These are phyloP conservation scores for Sciaenops ocellatus DNA, from an alignment of 2,797 vertebrate genomes.

Conservation along the genomic window DNA sequence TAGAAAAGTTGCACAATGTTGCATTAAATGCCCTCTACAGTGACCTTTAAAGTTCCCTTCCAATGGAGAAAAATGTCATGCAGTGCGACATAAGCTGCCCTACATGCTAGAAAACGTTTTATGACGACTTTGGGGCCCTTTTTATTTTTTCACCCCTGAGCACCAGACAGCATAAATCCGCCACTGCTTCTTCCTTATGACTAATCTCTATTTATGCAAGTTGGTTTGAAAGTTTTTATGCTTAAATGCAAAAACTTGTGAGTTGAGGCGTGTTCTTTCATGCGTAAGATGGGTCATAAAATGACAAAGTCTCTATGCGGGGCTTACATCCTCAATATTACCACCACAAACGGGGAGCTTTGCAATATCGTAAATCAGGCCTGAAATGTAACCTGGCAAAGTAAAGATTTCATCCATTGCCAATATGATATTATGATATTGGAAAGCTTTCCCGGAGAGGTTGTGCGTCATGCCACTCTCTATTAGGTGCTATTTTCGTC, in stretches of 20 bases:
- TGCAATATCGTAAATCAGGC: conserved; percentile 66
- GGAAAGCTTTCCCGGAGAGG: conserved; percentile 69
- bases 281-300: conserved; percentile 6
- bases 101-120: neutral
- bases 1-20: no score
- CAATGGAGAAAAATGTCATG: neutral
- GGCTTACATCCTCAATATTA: neutral
- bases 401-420: conserved; percentile 61
- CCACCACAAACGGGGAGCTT: conserved; percentile 15
- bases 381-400: conserved; percentile 67
- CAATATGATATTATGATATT: conserved; percentile 72
- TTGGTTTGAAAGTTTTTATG: neutral
- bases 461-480: conserved; percentile 80
- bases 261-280: neutral
- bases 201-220: neutral
- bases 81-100: neutral
- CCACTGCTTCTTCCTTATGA: neutral
- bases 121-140: no score
- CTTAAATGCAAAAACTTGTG: neutral
- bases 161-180: neutral
- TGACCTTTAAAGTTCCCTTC: neutral
- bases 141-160: neutral
- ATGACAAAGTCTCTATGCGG: neutral
- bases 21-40: no score
- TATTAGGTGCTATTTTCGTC: conserved; percentile 82